These are phyloP conservation scores for Alcedo atthis DNA, from an alignment of 2,797 vertebrate species.

Conservation along the genomic window DNA sequence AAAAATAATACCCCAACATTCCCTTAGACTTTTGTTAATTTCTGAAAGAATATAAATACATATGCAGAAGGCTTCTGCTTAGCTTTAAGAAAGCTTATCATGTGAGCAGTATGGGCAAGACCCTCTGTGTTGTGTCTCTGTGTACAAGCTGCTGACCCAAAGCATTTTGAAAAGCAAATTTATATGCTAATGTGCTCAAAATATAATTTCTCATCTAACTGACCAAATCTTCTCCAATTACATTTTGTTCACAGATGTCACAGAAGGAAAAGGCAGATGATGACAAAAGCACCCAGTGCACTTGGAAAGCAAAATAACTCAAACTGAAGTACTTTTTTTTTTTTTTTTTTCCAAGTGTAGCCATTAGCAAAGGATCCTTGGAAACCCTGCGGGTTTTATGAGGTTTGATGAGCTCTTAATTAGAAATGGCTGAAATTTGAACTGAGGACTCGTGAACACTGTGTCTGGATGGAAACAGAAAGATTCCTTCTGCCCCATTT, in stretches of 20 bases:
- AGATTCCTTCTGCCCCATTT: constrained; percentile 28
- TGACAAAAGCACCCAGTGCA: constrained; percentile 19
- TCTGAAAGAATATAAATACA: constrained; percentile 19
- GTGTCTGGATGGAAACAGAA: constrained; percentile 7
- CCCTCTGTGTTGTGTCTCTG: not conserved
- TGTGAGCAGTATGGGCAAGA: not conserved
- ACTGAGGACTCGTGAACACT: constrained; percentile 2
- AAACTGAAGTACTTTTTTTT: not conserved
- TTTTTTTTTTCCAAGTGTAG: not conserved
- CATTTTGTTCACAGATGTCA: constrained; percentile 21
- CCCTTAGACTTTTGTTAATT: not conserved
- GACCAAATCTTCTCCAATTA: not conserved
- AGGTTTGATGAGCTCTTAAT: constrained; percentile 58
- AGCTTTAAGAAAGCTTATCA: not conserved
- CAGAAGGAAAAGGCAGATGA: constrained; percentile 8
- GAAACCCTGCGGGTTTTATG: constrained; percentile 23
- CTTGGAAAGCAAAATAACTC: constrained; percentile 41
- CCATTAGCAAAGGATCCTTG: constrained; percentile 36
- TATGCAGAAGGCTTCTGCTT: not conserved
- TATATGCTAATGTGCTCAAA: not conserved
- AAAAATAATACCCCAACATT: not conserved
- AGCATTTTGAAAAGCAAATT: constrained; percentile 5
- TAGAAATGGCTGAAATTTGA: constrained; percentile 62
- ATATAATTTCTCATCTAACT: constrained; percentile 22
- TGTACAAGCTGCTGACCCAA: not conserved